These are phyloP conservation scores for Stenoptilia bipunctidactyla DNA, from an alignment of 2,888 invertebrate species.

Conservation along the genomic window DNA sequence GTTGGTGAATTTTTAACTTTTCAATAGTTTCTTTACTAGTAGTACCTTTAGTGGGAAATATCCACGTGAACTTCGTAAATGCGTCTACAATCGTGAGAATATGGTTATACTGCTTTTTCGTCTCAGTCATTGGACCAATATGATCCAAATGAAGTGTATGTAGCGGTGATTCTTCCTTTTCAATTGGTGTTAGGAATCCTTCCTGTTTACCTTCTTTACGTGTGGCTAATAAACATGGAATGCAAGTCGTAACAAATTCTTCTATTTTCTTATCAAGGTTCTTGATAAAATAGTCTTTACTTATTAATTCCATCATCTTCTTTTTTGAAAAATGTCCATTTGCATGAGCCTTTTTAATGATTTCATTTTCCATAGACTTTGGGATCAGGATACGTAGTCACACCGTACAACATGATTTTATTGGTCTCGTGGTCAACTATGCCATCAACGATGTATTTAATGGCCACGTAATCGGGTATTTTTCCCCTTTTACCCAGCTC, in stretches of 20 bases:
- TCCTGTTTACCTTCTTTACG: no score
- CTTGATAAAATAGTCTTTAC: neutral
- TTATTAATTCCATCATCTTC: neutral
- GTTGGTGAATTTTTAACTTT: no score
- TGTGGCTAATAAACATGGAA: no score
- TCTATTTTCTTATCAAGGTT: neutral
- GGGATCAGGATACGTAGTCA: slow-evolving; percentile 10
- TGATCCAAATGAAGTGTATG: no score
- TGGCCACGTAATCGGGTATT: slow-evolving; percentile 17
- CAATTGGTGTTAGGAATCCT: no score
- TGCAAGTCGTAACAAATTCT: neutral
- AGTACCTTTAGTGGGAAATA: no score
- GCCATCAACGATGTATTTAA: slow-evolving; percentile 19
- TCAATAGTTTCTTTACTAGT: no score
- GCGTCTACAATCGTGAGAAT: no score
- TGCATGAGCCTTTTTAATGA: slow-evolving; percentile 1
- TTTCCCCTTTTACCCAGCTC: slow-evolving; percentile 17
- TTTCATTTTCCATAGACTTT: slow-evolving; percentile 7
- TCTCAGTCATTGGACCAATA: no score
- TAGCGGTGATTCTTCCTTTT: no score
- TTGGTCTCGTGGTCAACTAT: slow-evolving; percentile 15
- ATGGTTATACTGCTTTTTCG: no score
- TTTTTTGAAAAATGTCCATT: neutral
- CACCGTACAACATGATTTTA: slow-evolving; percentile 17
- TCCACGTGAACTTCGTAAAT: no score